Evolutionary conservation across 1,140 invertebrate species (phyloP).

Genomic region (Stenopsyche tienmushanensis): DNA sequence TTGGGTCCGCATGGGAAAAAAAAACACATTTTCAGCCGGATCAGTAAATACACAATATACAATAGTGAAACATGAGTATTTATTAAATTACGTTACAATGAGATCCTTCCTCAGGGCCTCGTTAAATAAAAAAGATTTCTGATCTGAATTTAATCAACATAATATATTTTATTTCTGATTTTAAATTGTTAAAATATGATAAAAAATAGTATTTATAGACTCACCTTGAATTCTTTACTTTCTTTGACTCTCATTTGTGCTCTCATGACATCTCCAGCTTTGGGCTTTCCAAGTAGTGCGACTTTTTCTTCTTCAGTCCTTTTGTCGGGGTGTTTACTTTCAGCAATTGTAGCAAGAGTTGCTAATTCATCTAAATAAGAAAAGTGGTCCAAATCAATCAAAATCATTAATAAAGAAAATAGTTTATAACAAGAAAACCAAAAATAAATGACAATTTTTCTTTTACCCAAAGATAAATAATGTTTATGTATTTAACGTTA

Average conservation of each 20-base stretch:
- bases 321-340: slow-evolving; percentile 62
- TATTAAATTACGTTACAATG: not conserved
- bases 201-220: slow-evolving; percentile 33
- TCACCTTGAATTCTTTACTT: slow-evolving; percentile 97
- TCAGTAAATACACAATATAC: no score
- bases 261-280: slow-evolving; percentile 80
- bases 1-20: no score
- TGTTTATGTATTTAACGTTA: no score
- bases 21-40: no score
- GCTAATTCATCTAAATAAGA: slow-evolving; percentile 58
- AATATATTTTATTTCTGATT: no score
- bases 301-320: slow-evolving; percentile 81
- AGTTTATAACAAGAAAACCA: no score
- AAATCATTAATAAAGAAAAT: not conserved
- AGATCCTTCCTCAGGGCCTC: not conserved
- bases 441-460: no score
- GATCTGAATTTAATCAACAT: not conserved
- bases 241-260: slow-evolving; percentile 91
- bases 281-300: slow-evolving; percentile 86
- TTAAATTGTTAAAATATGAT: slow-evolving; percentile 3
- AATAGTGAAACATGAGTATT: not conserved
- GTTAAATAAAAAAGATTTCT: not conserved
- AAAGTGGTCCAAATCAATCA: not conserved
- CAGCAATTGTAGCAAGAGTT: slow-evolving; percentile 59
- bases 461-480: no score